Base-by-base conservation (phyloP, 2,888 invertebrate species). In the Pemphredon lugubris region DNA sequence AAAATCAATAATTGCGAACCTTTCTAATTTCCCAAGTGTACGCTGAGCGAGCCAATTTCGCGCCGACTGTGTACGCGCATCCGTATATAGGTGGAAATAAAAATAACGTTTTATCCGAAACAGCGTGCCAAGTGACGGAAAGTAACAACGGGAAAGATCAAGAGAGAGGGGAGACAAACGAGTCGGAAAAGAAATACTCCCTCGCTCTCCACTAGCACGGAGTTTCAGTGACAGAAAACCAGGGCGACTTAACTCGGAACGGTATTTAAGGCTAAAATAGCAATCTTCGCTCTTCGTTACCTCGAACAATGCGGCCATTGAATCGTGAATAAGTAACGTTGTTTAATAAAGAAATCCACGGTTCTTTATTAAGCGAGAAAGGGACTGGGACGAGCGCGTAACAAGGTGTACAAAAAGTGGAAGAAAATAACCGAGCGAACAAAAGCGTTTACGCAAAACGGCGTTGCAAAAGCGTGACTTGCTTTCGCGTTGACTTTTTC, bases 1-100 rank as follows among this genome's bases (percentile, higher is more conserved):
- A 69, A 74, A 81, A 82, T 86, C 84, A 81, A 83, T 83, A 79
- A 77, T 77, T 66, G 55, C 64, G 58, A 65, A 66, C 50, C 65
- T 60, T 77, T 79, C 74, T 83, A 85, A 84, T 86, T 84, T 86
- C 78, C 84, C 84, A 80, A 77, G 83, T 76, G 84, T 82, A 77
- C 77, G 60, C 26, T 50, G 47, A 34, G 39, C 54, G 54, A 51
- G 61, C 50, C 70, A 55, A 74, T 76, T 58, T 50, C 44, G 57
- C 44, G 53, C 53, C 60, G 55, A 45, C 37, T 30, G 45, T 68
- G 50, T 51, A n/a, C n/a, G n/a, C n/a, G n/a, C n/a, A 59, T 66
- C 65, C 67, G 69, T 73, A 64, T n/a, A n/a, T 61, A 50, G 65
- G 9, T 16, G 42, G 39, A 50, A 53, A 71, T 71, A 77, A 69